Base-by-base conservation (phyloP, 1,140 invertebrate genomes). In the Oreohelix idahoensis region DNA sequence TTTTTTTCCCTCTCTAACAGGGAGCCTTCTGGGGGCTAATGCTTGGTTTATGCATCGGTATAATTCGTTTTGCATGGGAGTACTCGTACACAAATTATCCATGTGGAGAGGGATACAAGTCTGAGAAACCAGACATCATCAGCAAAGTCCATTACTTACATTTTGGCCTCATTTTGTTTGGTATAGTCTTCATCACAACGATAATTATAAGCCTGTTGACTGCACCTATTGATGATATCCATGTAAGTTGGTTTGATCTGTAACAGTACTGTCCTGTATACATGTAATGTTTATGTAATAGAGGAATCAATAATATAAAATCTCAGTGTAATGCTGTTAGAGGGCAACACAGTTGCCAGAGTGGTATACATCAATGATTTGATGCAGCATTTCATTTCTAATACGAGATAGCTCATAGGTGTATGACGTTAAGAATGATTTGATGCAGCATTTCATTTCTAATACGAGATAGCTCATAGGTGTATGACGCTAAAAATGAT, bases 21-120 rank as follows among this genome's bases (percentile, higher is more conserved):
- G 94, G 94, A 32, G 94, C 94, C 20, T 94, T 94, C 90, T 94
- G 93, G 93, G 93, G 94, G 45, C 87, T 94, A 38, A 94, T 94
- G 91, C 85, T 92, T 53, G 94, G 94, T 0, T 86, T 94, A 5
- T 85, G 93, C 20, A 88, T 93, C 69, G 94, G 94, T 2, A 32
- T 93, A n/a, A 89, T 93, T 15, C 86, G 92, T 4, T 92, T 93
- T 80, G 86, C 88, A n/a, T 92, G 92, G 90, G 92, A 92, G 83
- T 92, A 90, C 77, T 78, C 85, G 15, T 92, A 92, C 86, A 70
- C 84, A 26, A 84, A 88, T 0, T 86, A 88, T 17, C 90, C 90
- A 4, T 92, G 89, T 84, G 91, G 92, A 0, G 88, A 89, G 42
- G 86, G 84, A 32, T 78, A 82, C 17, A 73, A 86, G 1, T 86